Conservation (phyloP, 2,888 invertebrate species). For the Willowsia nigromaculata region DNA sequence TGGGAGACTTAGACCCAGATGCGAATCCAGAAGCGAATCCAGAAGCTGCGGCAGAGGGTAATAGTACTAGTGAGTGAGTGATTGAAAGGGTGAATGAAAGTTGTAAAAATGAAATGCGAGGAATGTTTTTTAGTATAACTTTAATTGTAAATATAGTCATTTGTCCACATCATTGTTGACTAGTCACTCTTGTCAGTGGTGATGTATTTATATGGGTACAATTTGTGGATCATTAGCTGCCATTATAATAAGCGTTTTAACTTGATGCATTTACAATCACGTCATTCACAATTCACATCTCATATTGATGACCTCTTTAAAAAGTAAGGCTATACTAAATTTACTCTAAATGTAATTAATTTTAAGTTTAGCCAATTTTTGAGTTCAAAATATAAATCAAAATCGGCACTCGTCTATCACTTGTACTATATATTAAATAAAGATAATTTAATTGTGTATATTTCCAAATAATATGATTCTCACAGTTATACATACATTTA, state of each 20-base stretch:
- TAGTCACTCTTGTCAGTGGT: not conserved
- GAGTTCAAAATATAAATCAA: not conserved
- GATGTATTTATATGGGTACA: not conserved
- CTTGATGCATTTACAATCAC: not conserved
- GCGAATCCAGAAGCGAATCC: not conserved
- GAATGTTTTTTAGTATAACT: not conserved
- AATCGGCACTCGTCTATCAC: not conserved
- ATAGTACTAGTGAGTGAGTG: not conserved
- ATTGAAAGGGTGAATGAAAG: not conserved
- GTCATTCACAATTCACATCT: not conserved
- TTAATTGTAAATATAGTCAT: not conserved
- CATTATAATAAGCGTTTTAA: not conserved
- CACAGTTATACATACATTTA: not conserved
- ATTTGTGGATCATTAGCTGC: not conserved
- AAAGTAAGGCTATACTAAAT: not conserved
- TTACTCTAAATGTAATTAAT: not conserved
- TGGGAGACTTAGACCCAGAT: not conserved
- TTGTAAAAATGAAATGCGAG: not conserved
- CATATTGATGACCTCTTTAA: not conserved
- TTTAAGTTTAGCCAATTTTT: not conserved
- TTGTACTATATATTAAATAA: slow-evolving; percentile 27
- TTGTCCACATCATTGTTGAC: not conserved
- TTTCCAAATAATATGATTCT: not conserved
- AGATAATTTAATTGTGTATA: slow-evolving; percentile 22
- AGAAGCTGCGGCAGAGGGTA: not conserved